phyloP scores from a whole-genome alignment of 2,113 vertebrate genomes.

The Chlamydotis undulata region DNA sequence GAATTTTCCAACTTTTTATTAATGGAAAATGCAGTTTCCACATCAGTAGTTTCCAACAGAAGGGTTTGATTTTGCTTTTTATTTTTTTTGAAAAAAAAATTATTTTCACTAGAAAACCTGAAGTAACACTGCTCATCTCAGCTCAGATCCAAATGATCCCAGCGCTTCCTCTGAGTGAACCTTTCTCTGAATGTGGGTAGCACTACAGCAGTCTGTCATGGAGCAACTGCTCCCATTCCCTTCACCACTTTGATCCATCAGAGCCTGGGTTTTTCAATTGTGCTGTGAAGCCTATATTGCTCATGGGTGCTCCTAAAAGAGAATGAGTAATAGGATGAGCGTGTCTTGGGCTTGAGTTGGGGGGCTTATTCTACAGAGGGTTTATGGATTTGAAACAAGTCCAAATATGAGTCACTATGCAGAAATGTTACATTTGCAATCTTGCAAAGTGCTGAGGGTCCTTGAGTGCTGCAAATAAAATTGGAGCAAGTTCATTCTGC shows the following conservation, averaged over 20 bases:
- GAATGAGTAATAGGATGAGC: not conserved
- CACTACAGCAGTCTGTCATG: not conserved
- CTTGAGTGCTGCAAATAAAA: not conserved
- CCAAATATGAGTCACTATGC: not conserved
- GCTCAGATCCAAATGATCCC: not conserved
- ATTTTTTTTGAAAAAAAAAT: not conserved
- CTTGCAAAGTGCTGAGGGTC: not conserved
- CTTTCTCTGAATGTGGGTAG: not conserved
- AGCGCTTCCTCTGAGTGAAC: not conserved
- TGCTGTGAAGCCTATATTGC: not conserved
- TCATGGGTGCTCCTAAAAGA: not conserved
- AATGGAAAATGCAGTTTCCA: not conserved
- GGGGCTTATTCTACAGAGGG: not conserved
- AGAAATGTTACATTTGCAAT: not conserved
- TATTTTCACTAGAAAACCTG: not conserved
- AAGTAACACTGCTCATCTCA: not conserved
- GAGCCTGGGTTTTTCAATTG: not conserved
- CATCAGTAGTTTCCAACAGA: not conserved
- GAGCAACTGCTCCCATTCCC: not conserved
- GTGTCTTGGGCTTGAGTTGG: not conserved
- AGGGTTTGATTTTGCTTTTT: not conserved
- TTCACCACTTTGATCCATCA: not conserved
- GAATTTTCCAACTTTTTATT: not conserved
- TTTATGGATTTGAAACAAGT: conserved; percentile 2
- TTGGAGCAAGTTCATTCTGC: not conserved